Evolutionary conservation across 1,140 invertebrate species (phyloP).

Genomic region (Calliopsis andreniformis): DNA sequence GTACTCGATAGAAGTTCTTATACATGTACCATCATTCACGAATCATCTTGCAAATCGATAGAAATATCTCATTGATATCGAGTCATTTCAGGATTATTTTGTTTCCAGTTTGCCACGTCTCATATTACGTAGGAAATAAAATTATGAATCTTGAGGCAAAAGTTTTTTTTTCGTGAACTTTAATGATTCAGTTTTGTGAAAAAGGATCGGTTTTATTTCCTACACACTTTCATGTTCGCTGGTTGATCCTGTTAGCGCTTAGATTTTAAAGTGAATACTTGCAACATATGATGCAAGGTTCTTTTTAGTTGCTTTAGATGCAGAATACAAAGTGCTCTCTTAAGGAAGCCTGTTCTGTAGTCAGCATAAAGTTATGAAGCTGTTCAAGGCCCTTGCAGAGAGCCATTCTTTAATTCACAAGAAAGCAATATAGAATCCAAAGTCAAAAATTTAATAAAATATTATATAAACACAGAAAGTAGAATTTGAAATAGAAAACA

Average conservation of each 20-base stretch:
- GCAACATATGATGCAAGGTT: background rate
- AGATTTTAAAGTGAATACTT: background rate
- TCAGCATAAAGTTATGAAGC: too few species aligned
- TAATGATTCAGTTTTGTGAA: background rate
- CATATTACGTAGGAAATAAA: constrained; percentile 54
- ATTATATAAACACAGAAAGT: too few species aligned
- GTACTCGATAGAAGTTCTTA: constrained; percentile 61
- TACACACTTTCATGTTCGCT: constrained; percentile 33
- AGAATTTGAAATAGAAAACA: too few species aligned
- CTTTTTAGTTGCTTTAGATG: background rate
- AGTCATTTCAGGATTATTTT: constrained; percentile 57
- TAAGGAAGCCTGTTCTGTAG: too few species aligned
- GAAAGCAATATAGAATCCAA: too few species aligned
- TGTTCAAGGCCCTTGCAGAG: too few species aligned
- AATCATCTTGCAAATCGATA: constrained; percentile 48
- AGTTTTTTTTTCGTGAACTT: too few species aligned
- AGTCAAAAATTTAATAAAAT: too few species aligned
- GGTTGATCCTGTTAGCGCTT: background rate
- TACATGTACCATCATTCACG: constrained; percentile 42
- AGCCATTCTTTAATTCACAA: too few species aligned
- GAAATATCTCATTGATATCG: constrained; percentile 31
- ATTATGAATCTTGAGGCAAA: background rate
- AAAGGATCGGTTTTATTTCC: constrained; percentile 60
- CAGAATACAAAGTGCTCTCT: background rate
- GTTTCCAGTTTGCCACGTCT: constrained; percentile 39